These are phyloP conservation scores for Darevskia mixta DNA, from an alignment of 2,797 vertebrate species.

Conservation along the genomic window DNA sequence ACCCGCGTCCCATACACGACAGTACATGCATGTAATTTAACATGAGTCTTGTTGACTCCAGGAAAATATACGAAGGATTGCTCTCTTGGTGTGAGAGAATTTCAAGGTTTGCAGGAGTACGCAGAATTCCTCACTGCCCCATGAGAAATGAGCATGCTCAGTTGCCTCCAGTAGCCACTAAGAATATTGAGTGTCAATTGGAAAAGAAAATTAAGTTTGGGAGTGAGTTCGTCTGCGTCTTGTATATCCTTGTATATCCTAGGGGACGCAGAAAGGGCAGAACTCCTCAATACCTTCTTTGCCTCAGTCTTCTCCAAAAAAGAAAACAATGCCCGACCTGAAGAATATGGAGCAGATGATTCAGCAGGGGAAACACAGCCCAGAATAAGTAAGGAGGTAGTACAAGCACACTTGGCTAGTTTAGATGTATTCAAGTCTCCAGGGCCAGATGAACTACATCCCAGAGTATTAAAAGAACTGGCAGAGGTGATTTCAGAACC, in stretches of 20 bases:
- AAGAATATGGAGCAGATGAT: too few species aligned
- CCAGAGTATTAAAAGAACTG: too few species aligned
- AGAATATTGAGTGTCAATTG: neutral
- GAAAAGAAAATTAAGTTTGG: neutral
- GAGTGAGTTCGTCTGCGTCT: neutral
- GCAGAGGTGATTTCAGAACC: too few species aligned
- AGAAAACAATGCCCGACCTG: too few species aligned
- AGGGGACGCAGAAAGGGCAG: too few species aligned
- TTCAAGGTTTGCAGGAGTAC: neutral
- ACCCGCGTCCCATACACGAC: neutral
- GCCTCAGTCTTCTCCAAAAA: too few species aligned
- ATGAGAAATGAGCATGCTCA: neutral
- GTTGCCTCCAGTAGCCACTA: neutral
- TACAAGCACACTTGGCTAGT: too few species aligned
- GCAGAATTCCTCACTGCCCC: neutral
- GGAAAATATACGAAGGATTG: neutral
- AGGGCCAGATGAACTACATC: too few species aligned
- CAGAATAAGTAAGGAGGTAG: too few species aligned
- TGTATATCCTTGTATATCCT: neutral
- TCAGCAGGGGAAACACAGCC: too few species aligned
- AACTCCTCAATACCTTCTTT: too few species aligned
- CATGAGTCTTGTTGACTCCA: neutral
- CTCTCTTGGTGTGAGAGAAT: neutral
- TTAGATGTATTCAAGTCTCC: too few species aligned
- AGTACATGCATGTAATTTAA: neutral